Evolutionary conservation across 1,140 invertebrate species (phyloP), one percentile per base, ranked within the genome.

Genomic region (Lethrus apterus): DNA sequence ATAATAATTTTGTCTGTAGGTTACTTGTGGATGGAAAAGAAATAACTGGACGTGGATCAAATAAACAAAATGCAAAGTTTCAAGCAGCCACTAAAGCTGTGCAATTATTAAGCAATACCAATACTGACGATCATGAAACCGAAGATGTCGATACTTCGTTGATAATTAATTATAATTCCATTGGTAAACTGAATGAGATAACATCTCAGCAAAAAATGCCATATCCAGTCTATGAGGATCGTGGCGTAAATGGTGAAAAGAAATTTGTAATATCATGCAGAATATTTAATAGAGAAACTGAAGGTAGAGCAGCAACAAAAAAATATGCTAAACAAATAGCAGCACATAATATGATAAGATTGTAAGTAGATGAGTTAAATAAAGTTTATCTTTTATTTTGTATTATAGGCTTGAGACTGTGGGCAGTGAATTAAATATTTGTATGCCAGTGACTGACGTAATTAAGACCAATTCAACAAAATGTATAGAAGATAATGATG

Each of bases 331-430:
- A 38, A 8, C 35, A 38, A 9, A 5, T 38, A 11, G 18, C 35
- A 21, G 35, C 35, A 21, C 35, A 38, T 21, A 10, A 38, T 38
- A 38, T 38, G 35, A 14, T 38, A 21, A 9, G 24, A n/a, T 21
- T 7, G 35, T 38, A 38, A 34, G 13, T 1, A 9, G 17, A 4
- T 23, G n/a, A n/a, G n/a, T n/a, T n/a, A n/a, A n/a, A n/a, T n/a
- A n/a, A n/a, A n/a, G n/a, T n/a, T n/a, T n/a, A n/a, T n/a, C n/a
- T n/a, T n/a, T n/a, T n/a, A n/a, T n/a, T n/a, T n/a, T n/a, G n/a
- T n/a, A n/a, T n/a, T n/a, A n/a, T n/a, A n/a, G n/a, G n/a, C n/a
- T n/a, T n/a, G n/a, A n/a, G n/a, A n/a, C n/a, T n/a, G n/a, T n/a
- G n/a, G n/a, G n/a, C n/a, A n/a, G n/a, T n/a, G n/a, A n/a, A n/a